phyloP scores from a whole-genome alignment of 2,888 invertebrate genomes.

The Drymonia ruficornis region DNA sequence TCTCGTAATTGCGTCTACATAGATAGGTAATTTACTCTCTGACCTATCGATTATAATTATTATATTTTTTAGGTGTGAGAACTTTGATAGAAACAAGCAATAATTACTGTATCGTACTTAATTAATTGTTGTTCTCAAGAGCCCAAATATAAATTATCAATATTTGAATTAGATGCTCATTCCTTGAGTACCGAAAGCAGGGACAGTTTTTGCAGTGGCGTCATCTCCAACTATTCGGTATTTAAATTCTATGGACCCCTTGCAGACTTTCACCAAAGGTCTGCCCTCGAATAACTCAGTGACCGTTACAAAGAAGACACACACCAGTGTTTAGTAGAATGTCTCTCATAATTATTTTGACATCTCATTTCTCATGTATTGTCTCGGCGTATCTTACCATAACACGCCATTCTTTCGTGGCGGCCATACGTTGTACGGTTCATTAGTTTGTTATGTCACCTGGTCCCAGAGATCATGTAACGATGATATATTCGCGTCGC shows the following conservation, averaged over 20 bases:
- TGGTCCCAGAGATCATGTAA: constrained; percentile 51
- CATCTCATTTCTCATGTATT: constrained; percentile 3
- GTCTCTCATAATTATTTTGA: constrained; percentile 1
- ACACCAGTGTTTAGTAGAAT: not conserved
- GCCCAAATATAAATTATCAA: no score
- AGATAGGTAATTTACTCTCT: constrained; percentile 20
- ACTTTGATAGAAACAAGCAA: not conserved
- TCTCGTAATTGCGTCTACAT: constrained; percentile 27
- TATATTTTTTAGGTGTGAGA: constrained; percentile 1
- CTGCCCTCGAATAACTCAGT: no score
- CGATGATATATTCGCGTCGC: constrained; percentile 68
- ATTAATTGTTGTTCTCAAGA: not conserved
- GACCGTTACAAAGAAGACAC: not conserved
- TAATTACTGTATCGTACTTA: not conserved
- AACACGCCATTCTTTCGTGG: constrained; percentile 3
- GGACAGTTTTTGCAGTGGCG: no score
- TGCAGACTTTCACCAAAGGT: no score
- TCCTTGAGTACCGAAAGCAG: no score
- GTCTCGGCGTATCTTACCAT: constrained; percentile 1
- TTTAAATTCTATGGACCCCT: no score
- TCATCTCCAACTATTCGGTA: no score
- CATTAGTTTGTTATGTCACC: constrained; percentile 61
- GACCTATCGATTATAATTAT: not conserved
- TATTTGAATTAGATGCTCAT: no score
- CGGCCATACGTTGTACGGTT: constrained; percentile 28